These are phyloP conservation scores for Pentalonia nigronervosa DNA, from an alignment of 1,140 invertebrate species.

Conservation along the genomic window DNA sequence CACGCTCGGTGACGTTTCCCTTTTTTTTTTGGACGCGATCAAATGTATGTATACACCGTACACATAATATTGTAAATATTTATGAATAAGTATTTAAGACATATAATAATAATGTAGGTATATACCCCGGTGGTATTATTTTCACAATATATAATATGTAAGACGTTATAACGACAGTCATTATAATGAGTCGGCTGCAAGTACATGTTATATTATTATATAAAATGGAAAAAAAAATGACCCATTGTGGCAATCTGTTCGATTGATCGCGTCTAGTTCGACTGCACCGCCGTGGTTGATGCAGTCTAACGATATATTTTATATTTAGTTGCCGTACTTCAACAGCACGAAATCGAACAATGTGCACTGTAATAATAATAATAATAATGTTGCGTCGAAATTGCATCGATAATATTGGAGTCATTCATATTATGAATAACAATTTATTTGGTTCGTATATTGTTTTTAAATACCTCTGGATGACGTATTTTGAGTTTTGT, in stretches of 20 bases:
- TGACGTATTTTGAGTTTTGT: neutral
- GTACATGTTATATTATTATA: neutral
- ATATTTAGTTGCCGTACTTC: neutral
- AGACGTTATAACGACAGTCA: neutral
- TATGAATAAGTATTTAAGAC: neutral
- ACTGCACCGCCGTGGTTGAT: neutral
- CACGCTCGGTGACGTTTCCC: neutral
- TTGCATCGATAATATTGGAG: neutral
- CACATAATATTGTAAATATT: neutral
- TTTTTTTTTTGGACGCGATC: neutral
- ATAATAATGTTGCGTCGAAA: neutral
- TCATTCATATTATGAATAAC: neutral
- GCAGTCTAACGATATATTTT: neutral
- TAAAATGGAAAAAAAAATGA: neutral
- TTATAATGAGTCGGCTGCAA: neutral
- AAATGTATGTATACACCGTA: neutral
- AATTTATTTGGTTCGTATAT: neutral
- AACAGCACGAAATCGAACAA: neutral
- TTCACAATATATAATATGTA: neutral
- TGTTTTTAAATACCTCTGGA: neutral
- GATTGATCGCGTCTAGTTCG: neutral
- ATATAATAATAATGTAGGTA: neutral
- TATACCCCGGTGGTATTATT: neutral
- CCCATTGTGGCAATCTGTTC: neutral
- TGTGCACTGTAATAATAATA: neutral